Percentiles rank a stretch among this genome's conserved stretches.
phyloP scores from a whole-genome alignment of 2,113 vertebrate genomes.

The Hemiscyllium ocellatum region DNA sequence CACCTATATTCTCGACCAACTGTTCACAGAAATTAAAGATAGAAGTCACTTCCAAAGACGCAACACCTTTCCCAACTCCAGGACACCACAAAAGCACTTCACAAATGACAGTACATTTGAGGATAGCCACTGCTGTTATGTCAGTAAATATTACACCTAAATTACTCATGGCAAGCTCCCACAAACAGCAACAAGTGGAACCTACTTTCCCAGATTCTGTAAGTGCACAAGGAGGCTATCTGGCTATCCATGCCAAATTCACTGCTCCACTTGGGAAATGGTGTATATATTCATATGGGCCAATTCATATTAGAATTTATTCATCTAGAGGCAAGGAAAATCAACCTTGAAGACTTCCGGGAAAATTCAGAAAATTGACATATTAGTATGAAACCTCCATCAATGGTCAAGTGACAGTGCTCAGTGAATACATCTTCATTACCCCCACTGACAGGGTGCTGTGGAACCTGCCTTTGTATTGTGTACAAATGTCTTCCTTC shows the following conservation, averaged over 20 bases:
- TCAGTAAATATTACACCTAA: neutral
- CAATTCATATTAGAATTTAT: too few species aligned
- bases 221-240: neutral
- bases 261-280: too few species aligned
- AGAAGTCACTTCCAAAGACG: neutral
- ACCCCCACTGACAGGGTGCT: too few species aligned
- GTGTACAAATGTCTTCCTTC: too few species aligned
- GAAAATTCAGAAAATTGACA: too few species aligned
- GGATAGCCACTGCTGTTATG: neutral
- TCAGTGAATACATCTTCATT: too few species aligned
- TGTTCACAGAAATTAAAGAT: neutral
- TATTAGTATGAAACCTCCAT: too few species aligned
- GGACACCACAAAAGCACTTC: neutral
- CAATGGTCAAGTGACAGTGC: too few species aligned
- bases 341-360: too few species aligned
- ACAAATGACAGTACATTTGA: neutral
- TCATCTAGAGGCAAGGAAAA: too few species aligned
- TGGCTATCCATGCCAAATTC: neutral
- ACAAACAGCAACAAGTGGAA: neutral
- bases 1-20: neutral
- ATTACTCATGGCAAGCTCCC: neutral
- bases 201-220: neutral
- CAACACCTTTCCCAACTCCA: neutral
- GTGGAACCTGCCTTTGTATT: too few species aligned
- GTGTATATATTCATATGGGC: too few species aligned